Evolutionary conservation across 2,888 invertebrate species (phyloP).

Genomic region (Cheilosia grossa): DNA sequence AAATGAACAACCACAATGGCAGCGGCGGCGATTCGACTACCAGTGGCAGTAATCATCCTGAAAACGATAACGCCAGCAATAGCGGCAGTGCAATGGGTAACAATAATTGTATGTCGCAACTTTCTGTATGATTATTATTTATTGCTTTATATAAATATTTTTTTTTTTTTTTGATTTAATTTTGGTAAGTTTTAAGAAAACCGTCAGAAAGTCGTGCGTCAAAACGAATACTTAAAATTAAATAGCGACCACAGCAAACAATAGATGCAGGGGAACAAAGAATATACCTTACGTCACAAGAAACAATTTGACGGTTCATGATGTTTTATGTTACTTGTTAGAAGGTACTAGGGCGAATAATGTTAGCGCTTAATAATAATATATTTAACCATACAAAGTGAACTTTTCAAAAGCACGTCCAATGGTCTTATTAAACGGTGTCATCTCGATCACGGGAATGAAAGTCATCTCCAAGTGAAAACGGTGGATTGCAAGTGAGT

Average conservation of each 20-base stretch:
- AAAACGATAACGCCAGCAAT: constrained; percentile 15
- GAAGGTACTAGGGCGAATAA: no score
- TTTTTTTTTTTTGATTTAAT: constrained; percentile 8
- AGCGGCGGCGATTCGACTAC: not conserved
- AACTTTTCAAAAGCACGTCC: no score
- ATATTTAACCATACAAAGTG: no score
- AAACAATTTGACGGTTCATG: not conserved
- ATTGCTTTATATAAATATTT: not conserved
- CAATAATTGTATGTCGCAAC: constrained; percentile 8
- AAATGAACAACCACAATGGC: not conserved
- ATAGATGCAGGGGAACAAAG: not conserved
- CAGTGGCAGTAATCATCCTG: constrained; percentile 18
- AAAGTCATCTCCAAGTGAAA: no score
- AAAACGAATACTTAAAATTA: not conserved
- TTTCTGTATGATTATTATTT: constrained; percentile 7
- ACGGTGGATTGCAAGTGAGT: no score
- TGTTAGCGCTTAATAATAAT: no score
- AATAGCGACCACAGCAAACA: constrained; percentile 10
- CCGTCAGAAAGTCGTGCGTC: not conserved
- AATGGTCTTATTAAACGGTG: no score
- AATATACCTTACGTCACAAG: not conserved
- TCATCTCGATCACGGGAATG: no score
- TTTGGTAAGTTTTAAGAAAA: not conserved
- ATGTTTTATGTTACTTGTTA: no score
- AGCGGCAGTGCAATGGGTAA: constrained; percentile 27